Conservation (phyloP, 2,888 invertebrate species). For the Netelia virgata region DNA sequence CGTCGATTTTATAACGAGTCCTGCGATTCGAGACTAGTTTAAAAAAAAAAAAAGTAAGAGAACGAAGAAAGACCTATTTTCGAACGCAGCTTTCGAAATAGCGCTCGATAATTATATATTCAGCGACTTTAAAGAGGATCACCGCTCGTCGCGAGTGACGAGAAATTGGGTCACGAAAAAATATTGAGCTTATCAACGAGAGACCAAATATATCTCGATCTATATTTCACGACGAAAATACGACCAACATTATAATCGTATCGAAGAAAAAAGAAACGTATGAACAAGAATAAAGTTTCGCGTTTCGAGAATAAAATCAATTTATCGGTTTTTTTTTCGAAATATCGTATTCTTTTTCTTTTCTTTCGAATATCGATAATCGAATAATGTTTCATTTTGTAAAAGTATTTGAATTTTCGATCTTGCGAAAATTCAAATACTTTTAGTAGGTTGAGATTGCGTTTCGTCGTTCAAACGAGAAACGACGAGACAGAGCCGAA, state of each 20-base stretch:
- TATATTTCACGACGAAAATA: not conserved
- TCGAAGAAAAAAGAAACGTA: not conserved
- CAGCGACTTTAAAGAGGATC: slow-evolving; percentile 1
- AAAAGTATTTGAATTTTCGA: too few relatives aligned
- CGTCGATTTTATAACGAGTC: slow-evolving; percentile 15
- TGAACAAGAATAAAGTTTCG: not conserved
- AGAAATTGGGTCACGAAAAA: slow-evolving; percentile 12
- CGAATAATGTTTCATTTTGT: too few relatives aligned
- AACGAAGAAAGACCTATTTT: slow-evolving; percentile 11
- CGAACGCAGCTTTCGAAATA: not conserved
- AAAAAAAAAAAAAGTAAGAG: not conserved
- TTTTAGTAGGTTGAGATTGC: too few relatives aligned
- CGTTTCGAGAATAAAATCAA: not conserved
- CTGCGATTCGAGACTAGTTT: not conserved
- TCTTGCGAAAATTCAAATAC: too few relatives aligned
- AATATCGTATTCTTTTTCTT: too few relatives aligned
- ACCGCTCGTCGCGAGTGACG: not conserved
- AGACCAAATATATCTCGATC: not conserved
- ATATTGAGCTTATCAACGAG: not conserved
- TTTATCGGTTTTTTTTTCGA: too few relatives aligned
- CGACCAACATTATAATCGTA: not conserved
- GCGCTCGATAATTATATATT: not conserved
- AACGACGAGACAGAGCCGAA: not conserved
- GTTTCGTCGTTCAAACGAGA: not conserved
- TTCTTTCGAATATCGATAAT: too few relatives aligned